A percentile compares a stretch with the other conserved stretches of the same genome.
phyloP scores from a whole-genome alignment of 2,113 vertebrate genomes.

The Pterocles orientalis region DNA sequence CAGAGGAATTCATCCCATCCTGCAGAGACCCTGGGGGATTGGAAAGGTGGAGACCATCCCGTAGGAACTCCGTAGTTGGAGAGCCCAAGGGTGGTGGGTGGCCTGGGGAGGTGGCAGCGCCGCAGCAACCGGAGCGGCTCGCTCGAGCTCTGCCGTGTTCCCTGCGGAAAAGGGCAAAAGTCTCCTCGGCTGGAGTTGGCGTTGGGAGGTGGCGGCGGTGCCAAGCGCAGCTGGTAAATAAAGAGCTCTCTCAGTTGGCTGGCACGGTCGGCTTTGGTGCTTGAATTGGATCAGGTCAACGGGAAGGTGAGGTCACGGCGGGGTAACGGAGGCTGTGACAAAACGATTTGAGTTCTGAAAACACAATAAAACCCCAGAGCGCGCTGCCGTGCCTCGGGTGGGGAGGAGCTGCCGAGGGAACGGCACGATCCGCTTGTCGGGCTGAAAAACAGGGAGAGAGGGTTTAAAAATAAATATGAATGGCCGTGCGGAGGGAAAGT shows the following conservation, averaged over 20 bases:
- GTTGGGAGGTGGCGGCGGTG: not conserved
- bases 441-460: not conserved
- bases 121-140: not conserved
- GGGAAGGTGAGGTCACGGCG: not conserved
- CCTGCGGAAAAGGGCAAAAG: not conserved
- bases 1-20: not conserved
- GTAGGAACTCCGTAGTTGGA: not conserved
- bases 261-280: fast-evolving
- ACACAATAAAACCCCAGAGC: not conserved
- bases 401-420: not conserved
- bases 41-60: not conserved
- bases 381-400: not conserved
- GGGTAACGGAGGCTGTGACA: not conserved
- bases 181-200: not conserved
- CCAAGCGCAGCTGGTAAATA: not conserved
- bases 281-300: not conserved
- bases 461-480: slow-evolving; percentile 3
- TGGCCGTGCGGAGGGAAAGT: not conserved
- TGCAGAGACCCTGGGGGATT: not conserved
- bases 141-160: not conserved
- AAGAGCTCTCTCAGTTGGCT: not conserved
- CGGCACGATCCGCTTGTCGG: not conserved
- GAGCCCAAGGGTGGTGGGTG: not conserved
- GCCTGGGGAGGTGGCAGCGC: not conserved
- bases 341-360: not conserved